These are phyloP conservation scores for Sparidentex hasta DNA, from an alignment of 2,797 vertebrate genomes.

Conservation along the genomic window DNA sequence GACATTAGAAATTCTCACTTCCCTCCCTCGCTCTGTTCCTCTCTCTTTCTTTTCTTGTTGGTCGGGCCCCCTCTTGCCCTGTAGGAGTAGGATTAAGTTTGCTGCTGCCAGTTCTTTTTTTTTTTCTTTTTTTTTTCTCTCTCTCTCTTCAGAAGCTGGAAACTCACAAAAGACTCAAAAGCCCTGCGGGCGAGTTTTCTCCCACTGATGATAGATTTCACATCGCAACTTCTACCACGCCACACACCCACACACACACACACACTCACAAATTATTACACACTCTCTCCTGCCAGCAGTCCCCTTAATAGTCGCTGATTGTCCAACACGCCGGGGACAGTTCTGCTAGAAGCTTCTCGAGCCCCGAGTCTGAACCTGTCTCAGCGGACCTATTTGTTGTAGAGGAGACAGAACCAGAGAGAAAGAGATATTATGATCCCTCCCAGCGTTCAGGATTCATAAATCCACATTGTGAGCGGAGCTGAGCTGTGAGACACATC, in stretches of 20 bases:
- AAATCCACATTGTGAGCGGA: slow-evolving; percentile 59
- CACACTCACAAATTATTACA: slow-evolving; percentile 35
- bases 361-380: slow-evolving; percentile 71
- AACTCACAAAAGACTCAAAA: slow-evolving; percentile 70
- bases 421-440: slow-evolving; percentile 51
- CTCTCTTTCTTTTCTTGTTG: slow-evolving; percentile 47
- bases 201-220: slow-evolving; percentile 68
- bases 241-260: slow-evolving; percentile 16
- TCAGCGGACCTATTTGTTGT: slow-evolving; percentile 52
- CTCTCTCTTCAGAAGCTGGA: slow-evolving; percentile 57
- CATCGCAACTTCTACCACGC: slow-evolving; percentile 48
- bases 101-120: slow-evolving; percentile 56
- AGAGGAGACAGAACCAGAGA: slow-evolving; percentile 48
- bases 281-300: slow-evolving; percentile 37
- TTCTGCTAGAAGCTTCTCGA: slow-evolving; percentile 45
- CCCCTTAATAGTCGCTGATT: slow-evolving; percentile 45
- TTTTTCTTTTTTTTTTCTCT: slow-evolving; percentile 23
- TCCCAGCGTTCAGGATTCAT: slow-evolving; percentile 62
- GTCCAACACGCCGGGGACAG: slow-evolving; percentile 48
- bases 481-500: slow-evolving; percentile 55
- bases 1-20: slow-evolving; percentile 42
- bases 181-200: slow-evolving; percentile 68
- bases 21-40: slow-evolving; percentile 34
- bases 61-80: slow-evolving; percentile 54
- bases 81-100: slow-evolving; percentile 73